These are phyloP conservation scores for Nemopilema nomurai DNA, from an alignment of 30 jellyfish, hydroid and myxozoan species.

Conservation along the genomic window DNA sequence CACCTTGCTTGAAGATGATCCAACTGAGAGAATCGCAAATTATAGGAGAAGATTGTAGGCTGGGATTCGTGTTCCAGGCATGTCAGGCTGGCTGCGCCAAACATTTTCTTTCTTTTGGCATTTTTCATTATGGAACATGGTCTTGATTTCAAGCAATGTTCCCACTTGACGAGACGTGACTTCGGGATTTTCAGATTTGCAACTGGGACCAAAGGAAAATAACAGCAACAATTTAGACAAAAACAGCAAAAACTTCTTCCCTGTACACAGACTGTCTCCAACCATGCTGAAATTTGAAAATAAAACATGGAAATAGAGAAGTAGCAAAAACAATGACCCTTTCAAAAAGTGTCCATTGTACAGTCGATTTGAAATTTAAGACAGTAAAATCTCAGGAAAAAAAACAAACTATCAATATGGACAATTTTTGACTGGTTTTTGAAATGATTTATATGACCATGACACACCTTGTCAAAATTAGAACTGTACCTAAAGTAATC, in stretches of 20 bases:
- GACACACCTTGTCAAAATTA: not conserved
- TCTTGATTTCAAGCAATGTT: slow-evolving; percentile 25
- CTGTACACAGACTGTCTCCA: slow-evolving; percentile 24
- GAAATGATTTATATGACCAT: not conserved
- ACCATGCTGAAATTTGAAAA: slow-evolving; percentile 4
- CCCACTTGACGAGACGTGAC: slow-evolving; percentile 17
- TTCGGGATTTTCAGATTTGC: slow-evolving; percentile 1
- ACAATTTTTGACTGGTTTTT: not conserved
- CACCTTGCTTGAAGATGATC: slow-evolving; percentile 32
- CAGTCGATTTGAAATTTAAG: not conserved
- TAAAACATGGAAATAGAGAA: not conserved
- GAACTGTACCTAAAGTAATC: not conserved
- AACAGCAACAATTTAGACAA: slow-evolving; percentile 10
- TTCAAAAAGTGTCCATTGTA: not conserved
- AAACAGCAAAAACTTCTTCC: slow-evolving; percentile 17
- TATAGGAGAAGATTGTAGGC: slow-evolving; percentile 21
- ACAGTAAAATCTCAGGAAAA: not conserved
- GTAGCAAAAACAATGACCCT: not conserved
- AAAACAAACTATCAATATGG: not conserved
- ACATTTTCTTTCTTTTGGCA: slow-evolving; percentile 13
- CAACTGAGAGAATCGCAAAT: slow-evolving; percentile 34
- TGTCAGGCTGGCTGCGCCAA: slow-evolving; percentile 25
- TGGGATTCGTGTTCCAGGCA: slow-evolving; percentile 35
- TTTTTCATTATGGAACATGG: slow-evolving; percentile 23
- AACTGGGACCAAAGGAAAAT: slow-evolving; percentile 17